Evolutionary conservation across 2,113 vertebrate species (phyloP).

Genomic region (Uropsilus gracilis): DNA sequence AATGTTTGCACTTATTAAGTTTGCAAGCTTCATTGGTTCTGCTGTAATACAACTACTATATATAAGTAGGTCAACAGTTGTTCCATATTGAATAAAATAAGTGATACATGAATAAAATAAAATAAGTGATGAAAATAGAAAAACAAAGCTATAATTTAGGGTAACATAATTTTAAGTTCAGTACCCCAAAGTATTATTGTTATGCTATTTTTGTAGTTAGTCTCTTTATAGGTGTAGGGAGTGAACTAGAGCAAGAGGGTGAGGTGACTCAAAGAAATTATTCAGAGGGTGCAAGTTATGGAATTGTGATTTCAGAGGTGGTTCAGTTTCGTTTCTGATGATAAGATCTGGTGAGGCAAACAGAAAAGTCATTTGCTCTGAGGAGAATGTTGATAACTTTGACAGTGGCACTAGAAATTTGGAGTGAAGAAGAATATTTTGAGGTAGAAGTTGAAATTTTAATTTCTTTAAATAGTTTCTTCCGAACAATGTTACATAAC

Average conservation of each 20-base stretch:
- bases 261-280: background rate
- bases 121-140: background rate
- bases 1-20: conserved; percentile 15
- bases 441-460: background rate
- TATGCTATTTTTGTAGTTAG: background rate
- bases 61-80: conserved; percentile 4
- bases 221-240: background rate
- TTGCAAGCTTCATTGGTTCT: background rate
- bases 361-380: background rate
- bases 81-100: background rate
- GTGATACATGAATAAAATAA: too few relatives aligned
- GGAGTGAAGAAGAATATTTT: background rate
- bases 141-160: background rate
- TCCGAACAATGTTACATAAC: background rate
- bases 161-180: background rate
- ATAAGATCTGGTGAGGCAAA: background rate
- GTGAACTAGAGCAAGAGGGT: background rate
- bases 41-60: background rate
- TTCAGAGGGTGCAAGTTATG: background rate
- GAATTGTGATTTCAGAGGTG: background rate
- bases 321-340: background rate
- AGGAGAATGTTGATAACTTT: background rate
- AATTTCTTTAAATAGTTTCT: background rate
- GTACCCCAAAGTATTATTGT: background rate
- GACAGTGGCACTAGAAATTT: background rate